These are phyloP conservation scores for Coendou prehensilis DNA, from an alignment of 2,797 vertebrate genomes.

Conservation along the genomic window DNA sequence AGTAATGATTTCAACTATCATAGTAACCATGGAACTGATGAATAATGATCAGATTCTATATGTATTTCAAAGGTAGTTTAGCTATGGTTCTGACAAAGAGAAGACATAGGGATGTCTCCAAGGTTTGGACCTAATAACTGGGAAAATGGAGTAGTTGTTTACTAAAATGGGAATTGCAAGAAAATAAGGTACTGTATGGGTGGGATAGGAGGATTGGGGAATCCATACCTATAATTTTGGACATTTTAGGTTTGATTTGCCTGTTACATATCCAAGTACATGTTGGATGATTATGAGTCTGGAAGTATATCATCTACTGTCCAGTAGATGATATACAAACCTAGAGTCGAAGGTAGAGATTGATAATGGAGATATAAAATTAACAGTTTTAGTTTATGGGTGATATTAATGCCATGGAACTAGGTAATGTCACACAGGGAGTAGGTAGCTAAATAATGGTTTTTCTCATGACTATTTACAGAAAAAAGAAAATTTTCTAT, in stretches of 20 bases:
- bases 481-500: constrained; percentile 55
- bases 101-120: neutral
- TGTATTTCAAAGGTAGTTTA: constrained; percentile 51
- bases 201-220: neutral
- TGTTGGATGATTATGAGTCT: constrained; percentile 33
- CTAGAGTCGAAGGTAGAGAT: neutral
- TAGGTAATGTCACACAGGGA: neutral
- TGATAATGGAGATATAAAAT: constrained; percentile 55
- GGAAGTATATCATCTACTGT: neutral
- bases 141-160: constrained; percentile 23
- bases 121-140: constrained; percentile 20
- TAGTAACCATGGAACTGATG: neutral
- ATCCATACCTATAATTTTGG: constrained; percentile 44
- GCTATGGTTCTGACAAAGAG: neutral
- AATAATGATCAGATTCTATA: constrained; percentile 38
- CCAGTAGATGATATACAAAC: neutral
- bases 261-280: neutral
- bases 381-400: neutral
- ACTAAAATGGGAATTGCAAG: constrained; percentile 7
- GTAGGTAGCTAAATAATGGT: constrained; percentile 11
- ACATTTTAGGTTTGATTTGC: constrained; percentile 44
- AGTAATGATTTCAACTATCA: neutral
- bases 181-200: neutral
- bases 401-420: constrained; percentile 14
- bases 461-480: constrained; percentile 28